These are phyloP conservation scores for Zaprionus nigranus DNA, from an alignment of 1,140 invertebrate species.

Conservation along the genomic window DNA sequence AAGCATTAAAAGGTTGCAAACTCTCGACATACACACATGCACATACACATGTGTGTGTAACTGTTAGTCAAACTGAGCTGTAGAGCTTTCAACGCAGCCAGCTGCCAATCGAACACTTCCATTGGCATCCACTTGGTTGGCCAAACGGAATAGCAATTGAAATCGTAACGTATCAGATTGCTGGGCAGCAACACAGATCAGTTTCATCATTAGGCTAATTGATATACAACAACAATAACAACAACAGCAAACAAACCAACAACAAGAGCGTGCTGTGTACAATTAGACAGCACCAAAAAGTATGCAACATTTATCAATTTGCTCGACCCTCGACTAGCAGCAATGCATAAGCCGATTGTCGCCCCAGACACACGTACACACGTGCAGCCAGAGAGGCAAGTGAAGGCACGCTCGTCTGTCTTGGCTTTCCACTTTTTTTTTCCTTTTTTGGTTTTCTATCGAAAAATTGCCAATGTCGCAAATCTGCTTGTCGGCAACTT, in stretches of 20 bases:
- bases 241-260: neutral
- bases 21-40: constrained; percentile 11
- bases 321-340: constrained; percentile 32
- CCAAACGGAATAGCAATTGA: constrained; percentile 15
- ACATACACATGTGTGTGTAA: neutral
- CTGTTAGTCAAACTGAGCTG: constrained; percentile 50
- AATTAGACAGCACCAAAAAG: constrained; percentile 32
- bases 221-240: constrained; percentile 12
- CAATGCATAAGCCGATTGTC: constrained; percentile 73
- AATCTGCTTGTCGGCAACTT: constrained; percentile 80
- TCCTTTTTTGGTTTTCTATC: neutral
- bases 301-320: constrained; percentile 66
- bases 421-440: constrained; percentile 10
- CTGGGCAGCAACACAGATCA: constrained; percentile 11
- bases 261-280: neutral
- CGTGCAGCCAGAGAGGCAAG: constrained; percentile 18
- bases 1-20: constrained; percentile 33
- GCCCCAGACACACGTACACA: constrained; percentile 19
- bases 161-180: constrained; percentile 9
- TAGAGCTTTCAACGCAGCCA: constrained; percentile 21
- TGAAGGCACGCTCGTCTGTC: constrained; percentile 37
- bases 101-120: constrained; percentile 8
- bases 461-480: constrained; percentile 74
- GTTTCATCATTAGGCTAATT: constrained; percentile 65
- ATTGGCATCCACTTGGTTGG: constrained; percentile 22